Evolutionary conservation across 2,113 vertebrate genomes (phyloP), one percentile per base, ranked within the genome.

Genomic region (Xenus cinereus): DNA sequence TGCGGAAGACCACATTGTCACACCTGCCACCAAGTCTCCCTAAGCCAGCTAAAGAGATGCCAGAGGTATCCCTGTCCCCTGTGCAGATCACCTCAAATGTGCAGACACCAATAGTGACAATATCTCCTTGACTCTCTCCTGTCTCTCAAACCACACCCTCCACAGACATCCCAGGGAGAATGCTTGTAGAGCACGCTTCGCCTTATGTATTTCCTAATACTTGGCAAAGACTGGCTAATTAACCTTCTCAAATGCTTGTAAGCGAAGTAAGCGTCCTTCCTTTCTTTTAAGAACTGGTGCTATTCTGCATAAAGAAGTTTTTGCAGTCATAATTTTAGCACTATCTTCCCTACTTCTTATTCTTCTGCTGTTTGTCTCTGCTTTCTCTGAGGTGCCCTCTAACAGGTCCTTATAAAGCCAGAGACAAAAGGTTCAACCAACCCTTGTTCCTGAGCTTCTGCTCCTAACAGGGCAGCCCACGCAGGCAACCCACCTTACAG

Each of bases 401-500:
- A 27, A 53, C 4, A 63, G 20, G 12, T 73, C 16, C 6, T 39
- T 53, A 12, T 5, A 30, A 37, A 78, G 9, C 45, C 59, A 77
- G 45, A 69, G n/a, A 46, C 18, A 78, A 57, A 75, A 89, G 28
- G 1, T 28, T 87, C 43, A 33, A 24, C 3, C 14, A 53, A 3
- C 0, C 14, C 72, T 33, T 53, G 8, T 5, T 76, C 53, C 53
- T 2, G 8, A 68, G 33, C n/a, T 64, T 56, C 72, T 92, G 32
- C 18, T 79, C 10, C 59, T 48, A 12, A 51, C 45, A 57, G 22
- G 57, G 33, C 28, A 50, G 32, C 32, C n/a, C 45, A 21, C 1
- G 0, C 15, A 19, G 41, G 18, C n/a, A 62, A 71, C 41, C 5
- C 0, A 0, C 27, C 37, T 37, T 73, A 33, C 35, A 72, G 41